A percentile compares a stretch with the other conserved stretches of the same genome.
phyloP scores from a whole-genome alignment of 2,797 vertebrate species.

The Schizopygopsis malacanthus region DNA sequence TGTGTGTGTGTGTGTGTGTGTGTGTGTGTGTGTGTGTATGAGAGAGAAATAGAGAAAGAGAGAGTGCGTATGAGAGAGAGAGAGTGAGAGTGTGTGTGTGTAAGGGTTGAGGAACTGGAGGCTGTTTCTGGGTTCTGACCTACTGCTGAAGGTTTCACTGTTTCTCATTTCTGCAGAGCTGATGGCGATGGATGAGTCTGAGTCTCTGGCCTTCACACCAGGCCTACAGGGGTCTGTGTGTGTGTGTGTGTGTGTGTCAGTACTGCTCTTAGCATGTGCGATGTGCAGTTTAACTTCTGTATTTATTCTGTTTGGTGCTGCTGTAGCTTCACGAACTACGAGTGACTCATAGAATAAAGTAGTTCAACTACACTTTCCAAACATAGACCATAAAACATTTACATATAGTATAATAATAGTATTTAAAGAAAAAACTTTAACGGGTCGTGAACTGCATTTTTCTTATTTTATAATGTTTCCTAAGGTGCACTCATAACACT shows the following conservation, averaged over 20 bases:
- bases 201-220: slow-evolving; percentile 67
- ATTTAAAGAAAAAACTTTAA: neutral
- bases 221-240: slow-evolving; percentile 41
- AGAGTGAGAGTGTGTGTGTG: neutral
- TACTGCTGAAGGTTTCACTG: slow-evolving; percentile 75
- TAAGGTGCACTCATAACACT: neutral
- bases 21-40: too few relatives aligned
- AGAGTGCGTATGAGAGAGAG: too few relatives aligned
- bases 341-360: neutral
- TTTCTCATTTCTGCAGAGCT: slow-evolving; percentile 73
- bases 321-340: neutral
- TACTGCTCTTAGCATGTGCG: neutral
- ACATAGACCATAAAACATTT: neutral
- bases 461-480: neutral
- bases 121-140: slow-evolving; percentile 53
- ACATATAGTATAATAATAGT: too few relatives aligned
- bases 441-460: neutral
- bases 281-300: neutral
- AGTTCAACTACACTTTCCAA: neutral
- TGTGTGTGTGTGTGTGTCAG: neutral
- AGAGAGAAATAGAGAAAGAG: too few relatives aligned
- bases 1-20: too few relatives aligned
- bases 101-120: slow-evolving; percentile 40
- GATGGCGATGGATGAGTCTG: slow-evolving; percentile 74
- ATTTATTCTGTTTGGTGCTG: neutral